These are phyloP conservation scores for Drosophila falleni DNA, from an alignment of 2,888 invertebrate species.

Conservation along the genomic window DNA sequence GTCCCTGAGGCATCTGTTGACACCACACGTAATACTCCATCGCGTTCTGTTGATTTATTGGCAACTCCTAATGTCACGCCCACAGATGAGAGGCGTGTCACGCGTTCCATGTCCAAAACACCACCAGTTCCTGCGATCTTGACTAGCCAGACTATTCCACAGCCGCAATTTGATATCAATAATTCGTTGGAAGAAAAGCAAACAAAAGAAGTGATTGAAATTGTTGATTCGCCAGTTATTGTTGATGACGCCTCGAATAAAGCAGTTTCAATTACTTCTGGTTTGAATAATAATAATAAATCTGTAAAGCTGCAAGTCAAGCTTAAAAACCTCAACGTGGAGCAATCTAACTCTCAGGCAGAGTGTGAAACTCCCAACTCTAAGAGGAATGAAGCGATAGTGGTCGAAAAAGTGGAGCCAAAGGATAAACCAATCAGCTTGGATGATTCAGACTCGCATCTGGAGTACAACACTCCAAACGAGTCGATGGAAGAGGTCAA, in stretches of 20 bases:
- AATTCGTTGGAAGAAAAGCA: slow-evolving; percentile 4
- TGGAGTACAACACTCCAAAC: slow-evolving; percentile 5
- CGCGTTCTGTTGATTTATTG: background rate
- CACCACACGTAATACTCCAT: background rate
- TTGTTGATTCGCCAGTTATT: background rate
- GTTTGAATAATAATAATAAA: background rate
- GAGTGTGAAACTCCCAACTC: background rate
- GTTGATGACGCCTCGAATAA: background rate
- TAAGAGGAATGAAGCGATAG: background rate
- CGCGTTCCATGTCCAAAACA: slow-evolving; percentile 70
- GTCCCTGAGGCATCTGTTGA: background rate
- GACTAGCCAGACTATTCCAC: slow-evolving; percentile 10
- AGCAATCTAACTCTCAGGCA: background rate
- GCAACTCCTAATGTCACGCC: background rate
- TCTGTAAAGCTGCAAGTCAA: slow-evolving; percentile 24
- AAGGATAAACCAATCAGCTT: background rate
- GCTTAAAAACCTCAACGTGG: slow-evolving; percentile 8
- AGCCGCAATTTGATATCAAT: slow-evolving; percentile 17
- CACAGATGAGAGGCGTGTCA: slow-evolving; percentile 52
- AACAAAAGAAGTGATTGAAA: slow-evolving; percentile 9
- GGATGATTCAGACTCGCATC: background rate
- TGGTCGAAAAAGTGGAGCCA: background rate
- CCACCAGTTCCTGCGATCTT: slow-evolving; percentile 38
- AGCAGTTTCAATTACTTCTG: background rate
- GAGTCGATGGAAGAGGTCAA: background rate